Percentiles rank a stretch among this genome's conserved stretches.
phyloP scores from a whole-genome alignment of 2,888 invertebrate genomes.

The Rugalucina vietnamica region DNA sequence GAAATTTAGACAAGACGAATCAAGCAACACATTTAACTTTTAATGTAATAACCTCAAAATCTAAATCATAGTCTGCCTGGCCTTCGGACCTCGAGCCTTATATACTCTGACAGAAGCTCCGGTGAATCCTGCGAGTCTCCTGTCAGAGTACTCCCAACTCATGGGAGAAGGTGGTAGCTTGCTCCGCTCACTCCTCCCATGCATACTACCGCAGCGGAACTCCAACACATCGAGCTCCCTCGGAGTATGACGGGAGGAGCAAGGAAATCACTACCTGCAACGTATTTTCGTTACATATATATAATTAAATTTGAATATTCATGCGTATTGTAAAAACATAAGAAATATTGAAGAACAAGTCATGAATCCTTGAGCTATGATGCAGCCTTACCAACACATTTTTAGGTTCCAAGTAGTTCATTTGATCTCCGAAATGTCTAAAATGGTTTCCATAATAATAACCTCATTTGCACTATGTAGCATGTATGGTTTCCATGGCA shows the following conservation, averaged over 20 bases:
- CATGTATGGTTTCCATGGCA: no score
- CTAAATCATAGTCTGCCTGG: not conserved
- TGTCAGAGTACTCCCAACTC: slow-evolving; percentile 2
- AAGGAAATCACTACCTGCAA: not conserved
- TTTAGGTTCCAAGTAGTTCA: no score
- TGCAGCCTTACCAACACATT: no score
- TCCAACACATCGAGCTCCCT: not conserved
- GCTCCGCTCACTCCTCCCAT: not conserved
- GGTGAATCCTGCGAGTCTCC: not conserved
- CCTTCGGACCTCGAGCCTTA: not conserved
- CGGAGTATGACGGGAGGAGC: not conserved
- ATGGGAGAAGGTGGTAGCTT: not conserved
- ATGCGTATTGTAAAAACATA: no score
- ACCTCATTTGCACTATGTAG: no score
- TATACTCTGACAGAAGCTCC: slow-evolving; percentile 7
- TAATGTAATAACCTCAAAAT: not conserved
- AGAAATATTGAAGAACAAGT: no score
- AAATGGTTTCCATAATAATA: no score
- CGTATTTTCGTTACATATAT: not conserved
- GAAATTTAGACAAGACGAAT: not conserved
- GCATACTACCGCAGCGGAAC: not conserved
- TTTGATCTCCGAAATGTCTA: no score
- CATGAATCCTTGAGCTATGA: no score
- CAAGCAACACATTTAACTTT: not conserved
- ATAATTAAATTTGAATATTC: no score